Conservation (phyloP, 1,140 invertebrate species). For the Mya arenaria region DNA sequence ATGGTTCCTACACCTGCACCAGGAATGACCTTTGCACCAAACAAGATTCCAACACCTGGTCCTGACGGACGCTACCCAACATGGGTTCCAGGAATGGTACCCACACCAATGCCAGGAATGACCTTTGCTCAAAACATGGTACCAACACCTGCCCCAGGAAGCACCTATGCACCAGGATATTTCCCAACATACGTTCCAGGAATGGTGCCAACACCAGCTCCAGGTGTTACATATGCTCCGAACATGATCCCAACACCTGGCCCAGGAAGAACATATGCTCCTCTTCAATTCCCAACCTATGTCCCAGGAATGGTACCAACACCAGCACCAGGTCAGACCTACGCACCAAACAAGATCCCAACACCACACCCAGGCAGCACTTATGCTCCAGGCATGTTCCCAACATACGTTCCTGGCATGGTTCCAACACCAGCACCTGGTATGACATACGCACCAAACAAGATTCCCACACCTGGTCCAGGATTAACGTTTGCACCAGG, state of each 20-base stretch:
- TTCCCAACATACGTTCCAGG: constrained; percentile 25
- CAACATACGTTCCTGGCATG: constrained; percentile 26
- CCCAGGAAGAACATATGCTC: constrained; percentile 64
- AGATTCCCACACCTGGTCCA: constrained; percentile 20
- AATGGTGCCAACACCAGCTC: constrained; percentile 23
- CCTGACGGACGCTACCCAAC: constrained; percentile 56
- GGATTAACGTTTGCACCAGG: neutral
- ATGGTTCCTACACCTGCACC: constrained; percentile 59
- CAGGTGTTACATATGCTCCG: constrained; percentile 1
- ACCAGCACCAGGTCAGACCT: constrained; percentile 6
- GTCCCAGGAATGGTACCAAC: constrained; percentile 6
- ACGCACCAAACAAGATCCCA: constrained; percentile 22
- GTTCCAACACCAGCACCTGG: constrained; percentile 26
- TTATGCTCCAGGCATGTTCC: constrained; percentile 19
- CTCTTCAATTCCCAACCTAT: constrained; percentile 57
- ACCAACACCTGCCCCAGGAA: constrained; percentile 21
- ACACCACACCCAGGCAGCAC: constrained; percentile 11
- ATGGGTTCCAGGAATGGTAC: constrained; percentile 33
- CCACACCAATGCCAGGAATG: constrained; percentile 28
- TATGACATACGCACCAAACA: constrained; percentile 3
- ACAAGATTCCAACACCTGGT: constrained; percentile 48
- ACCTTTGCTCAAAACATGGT: constrained; percentile 9
- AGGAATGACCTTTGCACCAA: constrained; percentile 51
- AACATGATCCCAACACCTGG: constrained; percentile 15
- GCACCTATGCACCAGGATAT: constrained; percentile 27